A percentile compares a stretch with the other conserved stretches of the same genome.
Evolutionary conservation across 2,888 invertebrate genomes (phyloP).

Genomic region (Ellobium chinense): DNA sequence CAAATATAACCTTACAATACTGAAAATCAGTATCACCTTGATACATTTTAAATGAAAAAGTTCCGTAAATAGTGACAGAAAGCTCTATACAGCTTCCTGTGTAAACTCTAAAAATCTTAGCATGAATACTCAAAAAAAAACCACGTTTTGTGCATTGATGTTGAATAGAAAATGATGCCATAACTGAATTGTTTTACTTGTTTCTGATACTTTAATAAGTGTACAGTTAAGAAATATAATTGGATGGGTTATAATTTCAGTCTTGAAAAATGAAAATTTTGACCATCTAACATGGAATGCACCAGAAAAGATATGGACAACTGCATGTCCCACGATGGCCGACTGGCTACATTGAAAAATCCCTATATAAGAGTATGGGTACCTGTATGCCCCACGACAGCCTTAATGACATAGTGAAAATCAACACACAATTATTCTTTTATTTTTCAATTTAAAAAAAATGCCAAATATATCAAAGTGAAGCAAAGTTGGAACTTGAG

Average conservation of each 20-base stretch:
- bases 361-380: too few species aligned
- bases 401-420: too few species aligned
- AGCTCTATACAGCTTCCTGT: background rate
- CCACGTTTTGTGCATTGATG: background rate
- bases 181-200: background rate
- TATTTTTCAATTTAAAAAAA: too few species aligned
- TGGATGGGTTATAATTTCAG: background rate
- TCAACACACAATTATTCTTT: too few species aligned
- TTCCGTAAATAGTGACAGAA: background rate
- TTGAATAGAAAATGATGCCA: background rate
- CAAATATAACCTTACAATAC: background rate
- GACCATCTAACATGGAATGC: background rate
- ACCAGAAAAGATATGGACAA: too few species aligned
- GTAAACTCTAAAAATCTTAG: background rate
- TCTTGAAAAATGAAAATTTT: background rate
- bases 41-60: background rate
- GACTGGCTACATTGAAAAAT: too few species aligned
- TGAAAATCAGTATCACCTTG: background rate
- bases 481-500: too few species aligned
- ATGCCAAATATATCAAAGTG: too few species aligned
- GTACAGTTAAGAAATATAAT: background rate
- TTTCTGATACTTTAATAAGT: background rate
- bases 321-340: too few species aligned
- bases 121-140: background rate
- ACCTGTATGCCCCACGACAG: too few species aligned